phyloP scores from a whole-genome alignment of 2,113 vertebrate genomes.

The Seriola quinqueradiata region DNA sequence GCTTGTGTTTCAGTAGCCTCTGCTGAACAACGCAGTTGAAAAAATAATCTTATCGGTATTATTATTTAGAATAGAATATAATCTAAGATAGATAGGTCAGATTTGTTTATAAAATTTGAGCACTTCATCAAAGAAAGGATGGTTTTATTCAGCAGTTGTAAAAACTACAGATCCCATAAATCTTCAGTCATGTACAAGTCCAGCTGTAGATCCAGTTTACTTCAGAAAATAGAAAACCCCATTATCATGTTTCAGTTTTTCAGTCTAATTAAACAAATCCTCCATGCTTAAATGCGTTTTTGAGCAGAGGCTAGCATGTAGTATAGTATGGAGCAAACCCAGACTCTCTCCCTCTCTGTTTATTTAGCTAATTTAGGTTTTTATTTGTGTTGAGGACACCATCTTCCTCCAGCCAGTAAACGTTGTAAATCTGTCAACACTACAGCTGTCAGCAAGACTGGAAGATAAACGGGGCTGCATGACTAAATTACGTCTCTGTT shows the following conservation, averaged over 20 bases:
- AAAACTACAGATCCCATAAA: not conserved
- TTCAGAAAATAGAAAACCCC: not conserved
- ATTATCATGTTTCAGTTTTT: not conserved
- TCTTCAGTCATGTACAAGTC: not conserved
- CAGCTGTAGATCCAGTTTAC: not conserved
- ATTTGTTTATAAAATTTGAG: too few species aligned
- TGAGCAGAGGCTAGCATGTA: constrained; percentile 7
- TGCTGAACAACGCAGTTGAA: not conserved
- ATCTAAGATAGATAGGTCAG: not conserved
- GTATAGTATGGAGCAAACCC: constrained; percentile 37
- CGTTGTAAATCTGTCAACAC: constrained; percentile 46
- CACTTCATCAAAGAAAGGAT: too few species aligned
- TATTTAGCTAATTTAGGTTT: constrained; percentile 70
- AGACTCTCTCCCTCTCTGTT: constrained; percentile 47
- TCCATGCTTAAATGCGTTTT: not conserved
- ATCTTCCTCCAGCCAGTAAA: constrained; percentile 65
- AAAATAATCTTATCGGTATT: not conserved
- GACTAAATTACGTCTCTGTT: not conserved
- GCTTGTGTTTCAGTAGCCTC: constrained; percentile 1
- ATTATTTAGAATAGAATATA: too few species aligned
- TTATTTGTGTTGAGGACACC: constrained; percentile 66
- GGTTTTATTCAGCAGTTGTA: not conserved
- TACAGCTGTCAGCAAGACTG: constrained; percentile 28
- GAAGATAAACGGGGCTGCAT: not conserved
- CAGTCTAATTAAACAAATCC: constrained; percentile 2